These are phyloP conservation scores for Tromatobia lineatoria DNA, from an alignment of 2,888 invertebrate species.

Conservation along the genomic window DNA sequence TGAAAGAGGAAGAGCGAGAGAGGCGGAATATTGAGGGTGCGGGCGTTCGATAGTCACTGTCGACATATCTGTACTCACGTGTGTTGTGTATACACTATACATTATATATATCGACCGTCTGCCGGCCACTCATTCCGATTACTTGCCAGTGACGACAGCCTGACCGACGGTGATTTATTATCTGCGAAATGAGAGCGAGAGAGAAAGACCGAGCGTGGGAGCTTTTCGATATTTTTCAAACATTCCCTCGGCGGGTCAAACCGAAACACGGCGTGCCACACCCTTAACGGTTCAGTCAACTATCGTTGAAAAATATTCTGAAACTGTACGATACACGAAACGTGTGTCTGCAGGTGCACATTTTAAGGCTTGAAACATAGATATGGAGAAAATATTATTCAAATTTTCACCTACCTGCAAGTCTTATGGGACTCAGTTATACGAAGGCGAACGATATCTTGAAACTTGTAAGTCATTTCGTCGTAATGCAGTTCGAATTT, in stretches of 20 bases:
- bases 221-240: conserved; percentile 37
- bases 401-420: no score
- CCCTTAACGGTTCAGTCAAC: conserved; percentile 1
- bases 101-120: conserved; percentile 48
- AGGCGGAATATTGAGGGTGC: conserved; percentile 33
- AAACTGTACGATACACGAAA: no score
- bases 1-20: conserved; percentile 36
- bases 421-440: no score
- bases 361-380: no score
- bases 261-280: conserved; percentile 20
- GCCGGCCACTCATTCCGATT: conserved; percentile 64
- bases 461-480: no score
- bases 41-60: conserved; percentile 44
- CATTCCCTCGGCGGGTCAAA: neutral
- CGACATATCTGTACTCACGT: conserved; percentile 25
- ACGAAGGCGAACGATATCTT: no score
- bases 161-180: conserved; percentile 70
- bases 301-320: neutral
- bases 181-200: conserved; percentile 46
- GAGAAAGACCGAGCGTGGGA: conserved; percentile 33
- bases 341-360: no score
- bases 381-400: no score
- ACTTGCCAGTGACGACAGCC: conserved; percentile 57
- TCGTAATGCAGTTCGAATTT: no score
- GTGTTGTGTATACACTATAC: conserved; percentile 1